phyloP scores from a whole-genome alignment of 2,888 invertebrate genomes.

The Caenorhabditis doughertyi region DNA sequence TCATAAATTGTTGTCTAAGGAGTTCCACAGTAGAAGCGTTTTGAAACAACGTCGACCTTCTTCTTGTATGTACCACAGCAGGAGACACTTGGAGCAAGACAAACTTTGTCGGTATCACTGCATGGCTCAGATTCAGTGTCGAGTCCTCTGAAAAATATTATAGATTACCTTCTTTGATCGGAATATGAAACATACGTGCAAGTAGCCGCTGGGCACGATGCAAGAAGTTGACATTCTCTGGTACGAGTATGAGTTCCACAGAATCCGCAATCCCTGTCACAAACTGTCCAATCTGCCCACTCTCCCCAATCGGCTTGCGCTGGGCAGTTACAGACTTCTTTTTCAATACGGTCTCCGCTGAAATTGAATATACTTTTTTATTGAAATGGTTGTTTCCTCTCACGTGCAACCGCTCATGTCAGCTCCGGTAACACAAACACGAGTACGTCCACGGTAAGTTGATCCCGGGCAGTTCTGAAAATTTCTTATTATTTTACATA shows the following conservation, averaged over 20 bases:
- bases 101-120: constrained; percentile 46
- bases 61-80: constrained; percentile 51
- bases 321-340: constrained; percentile 50
- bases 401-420: constrained; percentile 59
- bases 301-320: constrained; percentile 42
- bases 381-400: neutral
- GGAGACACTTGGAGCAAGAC: constrained; percentile 35
- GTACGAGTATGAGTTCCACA: constrained; percentile 55
- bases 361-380: neutral
- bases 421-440: constrained; percentile 53
- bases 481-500: too few relatives aligned
- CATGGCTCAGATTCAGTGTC: constrained; percentile 34
- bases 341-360: constrained; percentile 44
- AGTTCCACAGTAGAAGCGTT: constrained; percentile 54
- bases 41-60: constrained; percentile 40
- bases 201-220: constrained; percentile 34
- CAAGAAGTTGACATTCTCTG: constrained; percentile 38
- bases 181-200: constrained; percentile 38
- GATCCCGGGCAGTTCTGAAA: constrained; percentile 56
- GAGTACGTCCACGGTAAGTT: constrained; percentile 58
- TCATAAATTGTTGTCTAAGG: constrained; percentile 5
- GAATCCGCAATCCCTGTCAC: constrained; percentile 56
- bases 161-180: neutral
- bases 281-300: constrained; percentile 42
- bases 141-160: constrained; percentile 29